These are phyloP conservation scores for Maccullochella peelii DNA, from an alignment of 2,113 vertebrate species.

Conservation along the genomic window DNA sequence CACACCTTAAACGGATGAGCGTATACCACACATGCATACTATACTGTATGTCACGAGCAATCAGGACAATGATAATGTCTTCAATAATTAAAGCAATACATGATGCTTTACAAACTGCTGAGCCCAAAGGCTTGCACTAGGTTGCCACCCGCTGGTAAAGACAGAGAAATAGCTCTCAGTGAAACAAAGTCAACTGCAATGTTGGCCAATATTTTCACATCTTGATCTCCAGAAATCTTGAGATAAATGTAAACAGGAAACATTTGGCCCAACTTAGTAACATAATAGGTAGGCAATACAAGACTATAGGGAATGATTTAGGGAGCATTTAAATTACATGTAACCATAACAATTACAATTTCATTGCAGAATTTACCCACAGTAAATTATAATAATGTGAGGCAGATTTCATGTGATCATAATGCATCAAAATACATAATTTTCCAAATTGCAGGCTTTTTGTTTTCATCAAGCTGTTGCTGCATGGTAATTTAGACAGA, in stretches of 20 bases:
- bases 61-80: background rate
- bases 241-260: conserved; percentile 34
- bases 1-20: background rate
- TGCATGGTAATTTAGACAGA: conserved; percentile 54
- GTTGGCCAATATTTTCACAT: background rate
- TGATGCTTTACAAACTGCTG: background rate
- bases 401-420: conserved; percentile 4
- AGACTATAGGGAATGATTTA: background rate
- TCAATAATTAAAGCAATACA: background rate
- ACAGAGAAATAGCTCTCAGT: background rate
- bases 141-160: conserved; percentile 54
- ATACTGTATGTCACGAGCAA: background rate
- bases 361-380: background rate
- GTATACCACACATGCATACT: background rate
- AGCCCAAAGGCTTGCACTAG: background rate
- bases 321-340: background rate
- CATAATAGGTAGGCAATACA: conserved; percentile 7
- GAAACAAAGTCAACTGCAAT: background rate
- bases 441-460: conserved; percentile 41
- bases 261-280: conserved; percentile 6
- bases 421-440: conserved; percentile 17
- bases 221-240: background rate
- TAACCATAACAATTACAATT: no score
- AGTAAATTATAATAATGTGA: background rate
- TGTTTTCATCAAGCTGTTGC: conserved; percentile 14